Evolutionary conservation across 2,888 invertebrate genomes (phyloP).

Genomic region (Tortricodes alternella): DNA sequence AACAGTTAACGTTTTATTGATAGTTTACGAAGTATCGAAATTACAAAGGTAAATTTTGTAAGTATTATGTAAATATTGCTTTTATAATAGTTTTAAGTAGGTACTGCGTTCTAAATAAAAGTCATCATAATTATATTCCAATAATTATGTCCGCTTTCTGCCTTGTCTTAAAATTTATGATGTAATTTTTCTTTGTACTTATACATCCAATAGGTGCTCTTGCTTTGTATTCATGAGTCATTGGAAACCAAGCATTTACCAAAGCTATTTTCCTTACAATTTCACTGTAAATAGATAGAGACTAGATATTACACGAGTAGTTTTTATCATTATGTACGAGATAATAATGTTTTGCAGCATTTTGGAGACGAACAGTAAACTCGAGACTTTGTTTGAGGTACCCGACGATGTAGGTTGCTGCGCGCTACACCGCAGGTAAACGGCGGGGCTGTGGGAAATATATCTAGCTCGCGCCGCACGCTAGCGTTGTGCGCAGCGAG

Average conservation of each 20-base stretch:
- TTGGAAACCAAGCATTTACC: neutral
- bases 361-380: slow-evolving; percentile 63
- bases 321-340: slow-evolving; percentile 27
- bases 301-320: neutral
- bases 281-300: neutral
- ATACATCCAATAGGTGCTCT: neutral
- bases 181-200: neutral
- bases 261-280: neutral
- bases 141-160: too few relatives aligned
- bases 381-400: slow-evolving; percentile 65
- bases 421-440: slow-evolving; percentile 67
- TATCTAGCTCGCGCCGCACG: slow-evolving; percentile 48
- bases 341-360: slow-evolving; percentile 59
- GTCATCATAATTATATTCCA: too few relatives aligned
- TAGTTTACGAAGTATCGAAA: too few relatives aligned
- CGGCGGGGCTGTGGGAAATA: slow-evolving; percentile 41
- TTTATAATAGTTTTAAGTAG: too few relatives aligned
- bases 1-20: too few relatives aligned
- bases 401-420: slow-evolving; percentile 75
- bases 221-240: neutral
- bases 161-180: neutral
- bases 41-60: too few relatives aligned
- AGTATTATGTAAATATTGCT: too few relatives aligned
- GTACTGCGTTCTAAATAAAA: too few relatives aligned
- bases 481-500: slow-evolving; percentile 9